Evolutionary conservation across 2,888 invertebrate species (phyloP).

Genomic region (Pristionchus arcanus): DNA sequence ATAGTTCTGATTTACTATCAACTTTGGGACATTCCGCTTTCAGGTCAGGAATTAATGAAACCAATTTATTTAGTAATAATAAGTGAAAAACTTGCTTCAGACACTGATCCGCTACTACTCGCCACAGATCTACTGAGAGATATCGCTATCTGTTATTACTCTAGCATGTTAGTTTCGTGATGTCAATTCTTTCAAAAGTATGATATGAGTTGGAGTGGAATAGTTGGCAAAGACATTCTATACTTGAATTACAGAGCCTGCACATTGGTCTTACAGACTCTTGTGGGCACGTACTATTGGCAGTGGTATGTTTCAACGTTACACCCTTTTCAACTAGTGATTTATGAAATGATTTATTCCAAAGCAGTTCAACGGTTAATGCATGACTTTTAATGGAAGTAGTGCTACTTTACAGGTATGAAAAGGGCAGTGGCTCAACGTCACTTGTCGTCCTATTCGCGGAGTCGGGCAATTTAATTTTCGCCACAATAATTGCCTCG

Average conservation of each 20-base stretch:
- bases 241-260: not conserved
- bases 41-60: not conserved
- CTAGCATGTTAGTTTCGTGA: not conserved
- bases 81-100: too few relatives aligned
- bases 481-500: not conserved
- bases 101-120: not conserved
- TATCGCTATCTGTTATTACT: not conserved
- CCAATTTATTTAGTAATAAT: too few relatives aligned
- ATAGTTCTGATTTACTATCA: not conserved
- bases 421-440: not conserved
- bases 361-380: not conserved
- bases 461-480: not conserved
- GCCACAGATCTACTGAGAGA: not conserved
- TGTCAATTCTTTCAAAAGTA: too few relatives aligned
- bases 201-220: too few relatives aligned
- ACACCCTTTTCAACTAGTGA: not conserved
- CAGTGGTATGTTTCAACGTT: not conserved
- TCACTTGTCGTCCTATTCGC: not conserved
- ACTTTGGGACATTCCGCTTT: not conserved
- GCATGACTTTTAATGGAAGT: not conserved
- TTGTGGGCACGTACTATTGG: constrained; percentile 12
- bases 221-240: not conserved
- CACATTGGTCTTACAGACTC: not conserved
- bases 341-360: not conserved
- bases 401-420: not conserved